A percentile compares a stretch with the other conserved stretches of the same genome.
phyloP scores from a whole-genome alignment of 1,140 invertebrate species.

The Tetramorium parvispinum region DNA sequence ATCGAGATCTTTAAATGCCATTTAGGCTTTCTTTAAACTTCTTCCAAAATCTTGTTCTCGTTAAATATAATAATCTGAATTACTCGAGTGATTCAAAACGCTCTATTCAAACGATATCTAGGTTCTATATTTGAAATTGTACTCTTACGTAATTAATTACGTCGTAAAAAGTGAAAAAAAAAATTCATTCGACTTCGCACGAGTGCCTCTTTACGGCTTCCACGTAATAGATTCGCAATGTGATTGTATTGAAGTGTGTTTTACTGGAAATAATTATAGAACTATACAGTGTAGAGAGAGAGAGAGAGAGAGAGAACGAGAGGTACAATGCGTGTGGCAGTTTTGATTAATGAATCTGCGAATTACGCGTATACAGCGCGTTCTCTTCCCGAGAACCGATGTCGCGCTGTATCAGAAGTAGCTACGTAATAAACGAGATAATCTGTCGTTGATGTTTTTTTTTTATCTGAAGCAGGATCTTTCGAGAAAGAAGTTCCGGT shows the following conservation, averaged over 20 bases:
- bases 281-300: not conserved
- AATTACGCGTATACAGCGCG: not conserved
- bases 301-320: no score
- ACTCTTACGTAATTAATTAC: not conserved
- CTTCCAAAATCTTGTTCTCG: not conserved
- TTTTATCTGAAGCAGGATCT: conserved; percentile 9
- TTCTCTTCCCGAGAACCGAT: conserved; percentile 17
- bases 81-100: not conserved
- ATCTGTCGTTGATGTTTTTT: not conserved
- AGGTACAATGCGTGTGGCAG: not conserved
- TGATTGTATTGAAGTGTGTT: conserved; percentile 1
- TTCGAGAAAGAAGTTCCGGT: not conserved
- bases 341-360: conserved; percentile 42
- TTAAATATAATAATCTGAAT: not conserved
- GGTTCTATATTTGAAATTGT: not conserved
- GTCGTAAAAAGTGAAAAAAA: not conserved
- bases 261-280: conserved; percentile 31
- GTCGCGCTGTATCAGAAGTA: not conserved
- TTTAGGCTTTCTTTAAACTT: not conserved
- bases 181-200: conserved; percentile 8
- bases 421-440: conserved; percentile 11
- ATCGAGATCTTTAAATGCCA: not conserved
- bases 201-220: not conserved
- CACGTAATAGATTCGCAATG: conserved; percentile 22
- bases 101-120: not conserved